Conservation (phyloP, 92 coral and sea anemone species). For the Meandrina meandrites region DNA sequence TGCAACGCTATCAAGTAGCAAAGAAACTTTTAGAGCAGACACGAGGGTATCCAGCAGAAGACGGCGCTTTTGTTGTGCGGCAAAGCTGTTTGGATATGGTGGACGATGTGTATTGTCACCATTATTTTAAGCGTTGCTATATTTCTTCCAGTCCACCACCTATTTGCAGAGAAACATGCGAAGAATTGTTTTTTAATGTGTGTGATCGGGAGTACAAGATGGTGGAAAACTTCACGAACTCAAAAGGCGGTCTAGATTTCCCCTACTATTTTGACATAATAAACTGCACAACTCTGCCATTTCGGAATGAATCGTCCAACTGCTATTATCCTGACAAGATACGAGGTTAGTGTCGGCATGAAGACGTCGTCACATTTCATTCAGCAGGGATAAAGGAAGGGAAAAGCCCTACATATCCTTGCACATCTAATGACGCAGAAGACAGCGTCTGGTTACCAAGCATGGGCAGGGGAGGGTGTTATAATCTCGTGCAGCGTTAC, state of each 20-base stretch:
- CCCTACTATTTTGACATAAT: conserved; percentile 15
- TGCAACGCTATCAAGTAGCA: not conserved
- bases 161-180: conserved; percentile 34
- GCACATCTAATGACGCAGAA: not conserved
- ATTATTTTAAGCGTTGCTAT: conserved; percentile 30
- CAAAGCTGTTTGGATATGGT: conserved; percentile 25
- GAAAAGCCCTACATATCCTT: not conserved
- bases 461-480: not conserved
- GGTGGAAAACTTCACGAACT: not conserved
- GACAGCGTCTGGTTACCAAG: not conserved
- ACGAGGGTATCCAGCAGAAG: too few species aligned
- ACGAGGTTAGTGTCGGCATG: conserved; percentile 21
- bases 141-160: conserved; percentile 21
- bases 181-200: not conserved
- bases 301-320: conserved; percentile 17
- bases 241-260: too few species aligned
- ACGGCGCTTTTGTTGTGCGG: not conserved
- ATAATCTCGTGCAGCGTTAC: too few species aligned
- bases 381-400: not conserved
- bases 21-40: not conserved
- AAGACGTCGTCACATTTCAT: not conserved
- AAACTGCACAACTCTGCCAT: conserved; percentile 27
- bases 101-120: conserved; percentile 40
- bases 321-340: conserved; percentile 34
- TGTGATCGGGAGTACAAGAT: conserved; percentile 27